These are phyloP conservation scores for Ischnura elegans DNA, from an alignment of 2,888 invertebrate species.

Conservation along the genomic window DNA sequence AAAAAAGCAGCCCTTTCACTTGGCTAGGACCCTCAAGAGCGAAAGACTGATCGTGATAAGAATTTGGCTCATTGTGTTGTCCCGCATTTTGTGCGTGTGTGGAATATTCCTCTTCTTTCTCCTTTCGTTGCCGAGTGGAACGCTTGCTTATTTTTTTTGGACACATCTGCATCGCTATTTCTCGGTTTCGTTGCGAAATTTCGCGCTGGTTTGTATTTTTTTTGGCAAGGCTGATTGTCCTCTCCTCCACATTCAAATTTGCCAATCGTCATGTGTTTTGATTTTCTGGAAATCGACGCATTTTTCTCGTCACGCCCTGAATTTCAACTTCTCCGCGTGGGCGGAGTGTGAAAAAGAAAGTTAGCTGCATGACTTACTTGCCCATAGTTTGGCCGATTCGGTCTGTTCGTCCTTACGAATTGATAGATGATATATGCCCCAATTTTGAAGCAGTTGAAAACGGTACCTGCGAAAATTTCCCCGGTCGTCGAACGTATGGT, in stretches of 20 bases:
- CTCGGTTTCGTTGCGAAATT: not conserved
- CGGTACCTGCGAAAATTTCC: not conserved
- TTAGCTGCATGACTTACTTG: not conserved
- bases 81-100: not conserved
- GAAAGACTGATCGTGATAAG: not conserved
- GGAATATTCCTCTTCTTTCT: not conserved
- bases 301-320: not conserved
- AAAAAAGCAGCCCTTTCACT: constrained; percentile 39
- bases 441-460: not conserved
- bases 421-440: too few relatives aligned
- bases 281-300: not conserved
- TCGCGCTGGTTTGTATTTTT: not conserved
- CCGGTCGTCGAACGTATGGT: not conserved
- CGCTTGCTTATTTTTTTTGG: not conserved
- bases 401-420: too few relatives aligned
- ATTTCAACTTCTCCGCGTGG: not conserved
- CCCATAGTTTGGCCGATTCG: too few relatives aligned
- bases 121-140: not conserved
- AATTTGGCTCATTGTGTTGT: not conserved
- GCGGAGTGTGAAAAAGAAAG: not conserved
- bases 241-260: not conserved
- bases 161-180: not conserved
- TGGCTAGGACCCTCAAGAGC: not conserved
- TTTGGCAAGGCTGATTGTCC: not conserved
- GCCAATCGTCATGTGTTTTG: not conserved